Percentiles rank a stretch among this genome's conserved stretches.
phyloP scores from a whole-genome alignment of 2,113 vertebrate species.

The Ovibos moschatus region DNA sequence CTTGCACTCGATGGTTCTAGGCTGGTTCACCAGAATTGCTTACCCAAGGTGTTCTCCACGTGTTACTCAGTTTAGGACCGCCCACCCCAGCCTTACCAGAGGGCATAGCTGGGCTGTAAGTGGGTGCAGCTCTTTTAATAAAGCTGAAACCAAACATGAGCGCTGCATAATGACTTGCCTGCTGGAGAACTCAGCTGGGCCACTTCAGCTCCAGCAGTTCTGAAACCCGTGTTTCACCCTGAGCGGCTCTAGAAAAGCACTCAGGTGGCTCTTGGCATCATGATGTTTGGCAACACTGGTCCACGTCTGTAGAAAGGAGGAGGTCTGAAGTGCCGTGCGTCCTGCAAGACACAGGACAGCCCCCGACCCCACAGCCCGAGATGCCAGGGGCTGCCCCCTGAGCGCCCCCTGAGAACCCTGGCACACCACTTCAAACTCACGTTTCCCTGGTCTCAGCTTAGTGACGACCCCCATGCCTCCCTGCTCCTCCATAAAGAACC shows the following conservation, averaged over 20 bases:
- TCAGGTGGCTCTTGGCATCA: neutral
- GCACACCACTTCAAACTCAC: neutral
- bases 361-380: neutral
- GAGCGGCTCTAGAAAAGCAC: rapidly evolving
- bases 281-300: neutral
- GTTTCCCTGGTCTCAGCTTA: neutral
- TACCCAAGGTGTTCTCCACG: neutral
- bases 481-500: neutral
- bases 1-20: neutral
- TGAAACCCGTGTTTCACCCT: neutral
- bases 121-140: neutral
- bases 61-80: neutral
- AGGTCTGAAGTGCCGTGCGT: rapidly evolving
- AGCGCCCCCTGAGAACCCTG: neutral
- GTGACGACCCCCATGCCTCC: no score
- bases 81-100: neutral
- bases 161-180: neutral
- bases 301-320: neutral
- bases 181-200: neutral
- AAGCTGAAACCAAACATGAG: neutral
- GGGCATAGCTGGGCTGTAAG: neutral
- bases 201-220: neutral
- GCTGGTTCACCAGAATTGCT: neutral
- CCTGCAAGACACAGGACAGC: neutral
- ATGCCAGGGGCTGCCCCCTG: no score